Conservation (phyloP, 2,888 invertebrate species). For the Drosophila multiciliata region DNA sequence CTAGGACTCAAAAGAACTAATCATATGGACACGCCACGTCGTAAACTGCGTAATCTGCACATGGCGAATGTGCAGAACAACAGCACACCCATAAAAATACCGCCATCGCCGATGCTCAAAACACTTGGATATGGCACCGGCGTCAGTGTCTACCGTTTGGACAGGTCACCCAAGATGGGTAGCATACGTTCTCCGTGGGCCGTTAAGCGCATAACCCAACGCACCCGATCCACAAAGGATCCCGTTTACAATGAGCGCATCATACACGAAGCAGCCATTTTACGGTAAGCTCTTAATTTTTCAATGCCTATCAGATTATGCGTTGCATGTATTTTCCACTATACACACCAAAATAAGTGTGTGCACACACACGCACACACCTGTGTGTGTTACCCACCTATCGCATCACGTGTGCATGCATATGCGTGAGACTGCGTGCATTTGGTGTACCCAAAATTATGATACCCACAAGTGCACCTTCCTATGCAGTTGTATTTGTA, state of each 20-base stretch:
- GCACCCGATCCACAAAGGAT: constrained; percentile 67
- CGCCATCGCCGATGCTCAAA: constrained; percentile 90
- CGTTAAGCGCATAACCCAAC: constrained; percentile 89
- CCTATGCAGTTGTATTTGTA: background rate
- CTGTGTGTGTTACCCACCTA: background rate
- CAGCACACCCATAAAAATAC: constrained; percentile 86
- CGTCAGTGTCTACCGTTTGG: constrained; percentile 91
- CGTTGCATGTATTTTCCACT: constrained; percentile 27
- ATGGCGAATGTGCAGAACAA: constrained; percentile 70
- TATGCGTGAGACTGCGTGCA: constrained; percentile 47
- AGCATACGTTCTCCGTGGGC: constrained; percentile 93
- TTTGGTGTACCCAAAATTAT: constrained; percentile 24
- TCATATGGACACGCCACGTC: constrained; percentile 79
- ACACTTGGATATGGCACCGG: constrained; percentile 92
- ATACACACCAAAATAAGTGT: constrained; percentile 25
- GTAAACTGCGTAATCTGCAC: constrained; percentile 70
- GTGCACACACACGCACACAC: constrained; percentile 31
- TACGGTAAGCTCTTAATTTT: constrained; percentile 85
- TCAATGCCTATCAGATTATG: constrained; percentile 21
- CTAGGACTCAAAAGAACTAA: background rate
- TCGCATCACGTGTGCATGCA: constrained; percentile 27
- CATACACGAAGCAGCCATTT: constrained; percentile 89
- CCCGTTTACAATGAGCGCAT: constrained; percentile 86
- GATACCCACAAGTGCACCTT: constrained; percentile 4
- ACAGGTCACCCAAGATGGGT: constrained; percentile 89